Percentiles rank a stretch among this genome's conserved stretches.
Conservation (phyloP, 2,888 invertebrate genomes). For the Xanthostigma xanthostigma region DNA sequence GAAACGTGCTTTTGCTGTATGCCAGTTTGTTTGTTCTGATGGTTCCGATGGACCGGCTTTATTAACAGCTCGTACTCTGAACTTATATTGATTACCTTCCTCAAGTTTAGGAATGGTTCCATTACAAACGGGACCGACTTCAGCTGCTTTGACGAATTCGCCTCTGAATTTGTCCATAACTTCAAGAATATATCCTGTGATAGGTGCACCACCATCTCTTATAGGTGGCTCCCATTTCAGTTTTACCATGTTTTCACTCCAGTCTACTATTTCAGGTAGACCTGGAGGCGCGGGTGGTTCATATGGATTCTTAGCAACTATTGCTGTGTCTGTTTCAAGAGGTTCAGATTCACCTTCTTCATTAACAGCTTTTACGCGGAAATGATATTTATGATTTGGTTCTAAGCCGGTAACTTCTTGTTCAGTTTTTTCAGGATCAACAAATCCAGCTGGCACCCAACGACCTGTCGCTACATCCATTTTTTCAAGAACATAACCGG, state of each 20-base stretch:
- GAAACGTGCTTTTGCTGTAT: conserved; percentile 77
- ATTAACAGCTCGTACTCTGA: conserved; percentile 86
- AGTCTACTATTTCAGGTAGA: conserved; percentile 80
- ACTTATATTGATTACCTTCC: conserved; percentile 92
- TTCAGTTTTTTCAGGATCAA: conserved; percentile 67
- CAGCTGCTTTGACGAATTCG: conserved; percentile 70
- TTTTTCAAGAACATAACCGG: conserved; percentile 86
- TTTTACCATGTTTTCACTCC: conserved; percentile 81
- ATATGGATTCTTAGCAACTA: conserved; percentile 94
- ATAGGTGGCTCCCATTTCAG: conserved; percentile 84
- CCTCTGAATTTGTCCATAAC: conserved; percentile 79
- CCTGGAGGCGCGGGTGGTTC: conserved; percentile 80
- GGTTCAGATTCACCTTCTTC: conserved; percentile 96
- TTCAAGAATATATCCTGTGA: conserved; percentile 86
- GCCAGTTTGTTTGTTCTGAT: conserved; percentile 82
- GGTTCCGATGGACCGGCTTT: conserved; percentile 89
- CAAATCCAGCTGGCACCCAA: conserved; percentile 76
- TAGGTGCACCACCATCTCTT: conserved; percentile 83
- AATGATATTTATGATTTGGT: conserved; percentile 92
- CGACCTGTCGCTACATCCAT: conserved; percentile 79
- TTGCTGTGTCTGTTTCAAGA: conserved; percentile 73
- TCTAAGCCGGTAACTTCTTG: conserved; percentile 79
- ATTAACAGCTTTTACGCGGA: conserved; percentile 93
- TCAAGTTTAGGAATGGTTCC: conserved; percentile 81
- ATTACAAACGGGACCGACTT: conserved; percentile 71